Evolutionary conservation across 2,113 vertebrate species (phyloP).

Genomic region (Phasianus colchicus): DNA sequence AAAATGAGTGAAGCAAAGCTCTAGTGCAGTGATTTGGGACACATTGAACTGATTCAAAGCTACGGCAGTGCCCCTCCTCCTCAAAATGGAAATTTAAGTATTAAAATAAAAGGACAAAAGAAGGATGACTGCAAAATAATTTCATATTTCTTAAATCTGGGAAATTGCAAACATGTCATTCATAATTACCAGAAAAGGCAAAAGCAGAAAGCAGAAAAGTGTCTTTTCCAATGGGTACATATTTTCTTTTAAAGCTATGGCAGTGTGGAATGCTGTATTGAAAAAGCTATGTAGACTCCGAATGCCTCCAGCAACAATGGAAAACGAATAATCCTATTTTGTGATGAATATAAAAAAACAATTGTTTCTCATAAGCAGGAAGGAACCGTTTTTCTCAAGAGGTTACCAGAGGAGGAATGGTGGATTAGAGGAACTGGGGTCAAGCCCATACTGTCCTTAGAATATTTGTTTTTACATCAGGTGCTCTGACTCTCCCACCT

Average conservation of each 20-base stretch:
- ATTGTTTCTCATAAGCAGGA: conserved; percentile 57
- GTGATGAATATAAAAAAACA: conserved; percentile 61
- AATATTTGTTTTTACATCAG: background rate
- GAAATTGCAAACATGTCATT: conserved; percentile 72
- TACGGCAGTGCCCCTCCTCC: background rate
- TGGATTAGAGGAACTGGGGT: background rate
- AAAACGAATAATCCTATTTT: conserved; percentile 73
- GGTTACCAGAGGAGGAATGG: background rate
- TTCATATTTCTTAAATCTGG: conserved; percentile 63
- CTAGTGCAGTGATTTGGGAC: conserved; percentile 22
- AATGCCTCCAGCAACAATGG: conserved; percentile 65
- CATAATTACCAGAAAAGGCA: conserved; percentile 68
- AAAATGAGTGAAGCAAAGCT: conserved; percentile 15
- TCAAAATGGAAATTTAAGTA: conserved; percentile 59
- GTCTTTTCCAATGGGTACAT: conserved; percentile 52
- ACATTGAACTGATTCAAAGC: conserved; percentile 63
- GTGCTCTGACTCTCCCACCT: background rate
- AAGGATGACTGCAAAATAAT: conserved; percentile 64
- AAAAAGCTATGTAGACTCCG: conserved; percentile 61
- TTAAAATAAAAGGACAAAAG: conserved; percentile 72
- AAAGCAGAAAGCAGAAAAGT: conserved; percentile 69
- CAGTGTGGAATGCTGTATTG: conserved; percentile 64
- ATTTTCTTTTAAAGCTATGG: conserved; percentile 68
- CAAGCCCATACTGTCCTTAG: background rate
- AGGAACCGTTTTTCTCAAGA: conserved; percentile 39